Base-by-base conservation (phyloP, 2,113 vertebrate genomes). In the Toxostoma redivivum region DNA sequence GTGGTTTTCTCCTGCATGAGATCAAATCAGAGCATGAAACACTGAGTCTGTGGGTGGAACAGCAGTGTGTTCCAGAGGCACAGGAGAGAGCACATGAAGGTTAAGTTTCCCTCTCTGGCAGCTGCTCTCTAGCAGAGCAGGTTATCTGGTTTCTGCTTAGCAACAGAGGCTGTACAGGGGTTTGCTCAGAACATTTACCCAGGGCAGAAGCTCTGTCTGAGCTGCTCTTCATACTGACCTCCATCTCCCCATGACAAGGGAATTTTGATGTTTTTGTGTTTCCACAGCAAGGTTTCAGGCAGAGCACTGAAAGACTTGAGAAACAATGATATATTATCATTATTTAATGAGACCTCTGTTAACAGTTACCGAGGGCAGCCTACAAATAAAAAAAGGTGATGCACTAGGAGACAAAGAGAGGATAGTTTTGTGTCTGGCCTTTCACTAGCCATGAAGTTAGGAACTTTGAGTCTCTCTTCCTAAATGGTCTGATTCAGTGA, bases 71-170 rank as follows among this genome's bases (percentile, higher is more conserved):
- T 28, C 33, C 60, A 66, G 42, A 88, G 54, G 50, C 37, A 23
- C 37, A 72, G 18, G 53, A 65, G 65, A 71, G 60, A 80, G 38
- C 40, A 31, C 27, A 6, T 61, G 60, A 74, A 90, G 69, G 51
- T 93, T 92, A 79, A 74, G 31, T 74, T 89, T 94, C 40, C 20
- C 28, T 81, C 80, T 78, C 69, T 86, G 91, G 51, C 72, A 96
- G 47, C 86, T 81, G 85, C 30, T 88, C 13, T 88, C 4, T 70
- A 65, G 67, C 37, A 85, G 54, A 88, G 35, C 50, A 90, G 64
- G 67, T 94, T 93, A 82, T 88, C 88, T 95, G 38, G 23, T 81
- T 94, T 92, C 88, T 90, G 82, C 88, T 64, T 88, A 92, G 93
- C 79, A 90, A 78, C 64, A 90, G 56, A 23, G 14, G 13, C 72